Base-by-base conservation (phyloP, 92 coral and sea anemone species). In the Porites rus region DNA sequence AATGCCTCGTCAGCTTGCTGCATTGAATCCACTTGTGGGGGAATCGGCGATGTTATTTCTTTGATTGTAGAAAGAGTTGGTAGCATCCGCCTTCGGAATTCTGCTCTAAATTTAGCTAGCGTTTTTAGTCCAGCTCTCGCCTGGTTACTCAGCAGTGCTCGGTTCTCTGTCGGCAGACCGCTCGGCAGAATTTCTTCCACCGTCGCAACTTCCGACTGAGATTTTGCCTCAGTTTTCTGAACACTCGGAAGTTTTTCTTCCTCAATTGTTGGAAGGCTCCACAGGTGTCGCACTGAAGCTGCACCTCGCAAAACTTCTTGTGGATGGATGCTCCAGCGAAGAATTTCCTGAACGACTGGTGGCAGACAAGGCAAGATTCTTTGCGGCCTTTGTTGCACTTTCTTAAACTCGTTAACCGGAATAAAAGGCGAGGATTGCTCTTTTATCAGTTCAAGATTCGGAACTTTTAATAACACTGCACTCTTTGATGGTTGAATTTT, bases 71-170 rank as follows among this genome's bases (percentile, higher is more conserved):
- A 77, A 81, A 81, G 77, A 38, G 69, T 7, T 5, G 71, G 76
- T 31, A 71, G 38, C 61, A 81, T 66, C 50, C 77, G 77, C 24
- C 21, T 56, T 8, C 86, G 60, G 19, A 74, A 73, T 20, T 10
- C 51, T n/a, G 54, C 18, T n/a, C 20, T 78, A 22, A 38, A 10
- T n/a, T 71, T 69, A 13, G 59, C 65, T 10, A 38, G 69, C 53
- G 58, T n/a, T 16, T 69, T 31, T 2, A 18, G 43, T 11, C 22
- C 69, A 17, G n/a, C 51, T n/a, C 20, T 81, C 70, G 58, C 68
- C 1, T 69, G 54, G n/a, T 69, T 81, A 70, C 78, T 69, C 59
- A 69, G 86, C 67, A 69, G 78, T 58, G 86, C n/a, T 74, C 64
- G 86, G 28, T 81, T 43, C n/a, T 81, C 69, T 10, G 69, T 43